Evolutionary conservation across 1,140 invertebrate genomes (phyloP).

Genomic region (Stratiolaelaps scimitus): DNA sequence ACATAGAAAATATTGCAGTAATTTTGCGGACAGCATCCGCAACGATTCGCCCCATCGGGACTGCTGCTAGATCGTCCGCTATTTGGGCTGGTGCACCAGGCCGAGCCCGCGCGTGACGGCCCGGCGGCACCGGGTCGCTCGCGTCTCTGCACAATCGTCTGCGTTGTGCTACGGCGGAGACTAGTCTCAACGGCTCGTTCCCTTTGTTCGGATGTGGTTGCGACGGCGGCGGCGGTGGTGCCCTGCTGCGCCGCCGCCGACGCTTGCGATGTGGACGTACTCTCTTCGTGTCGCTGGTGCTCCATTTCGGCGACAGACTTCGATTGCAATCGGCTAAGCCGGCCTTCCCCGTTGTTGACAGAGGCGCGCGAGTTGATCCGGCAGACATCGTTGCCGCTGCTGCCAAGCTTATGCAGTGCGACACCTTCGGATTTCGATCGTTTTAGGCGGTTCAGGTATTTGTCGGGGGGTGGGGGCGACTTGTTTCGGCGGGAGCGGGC

Average conservation of each 20-base stretch:
- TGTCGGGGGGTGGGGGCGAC: constrained; percentile 19
- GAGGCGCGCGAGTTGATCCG: constrained; percentile 26
- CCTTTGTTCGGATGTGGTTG: too few species aligned
- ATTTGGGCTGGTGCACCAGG: too few species aligned
- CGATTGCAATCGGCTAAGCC: constrained; percentile 14
- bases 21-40: neutral
- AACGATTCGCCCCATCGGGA: constrained; percentile 1
- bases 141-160: too few species aligned
- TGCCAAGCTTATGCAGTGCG: constrained; percentile 18
- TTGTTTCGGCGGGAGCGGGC: constrained; percentile 23
- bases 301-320: constrained; percentile 26
- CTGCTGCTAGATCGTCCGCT: neutral
- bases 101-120: too few species aligned
- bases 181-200: too few species aligned
- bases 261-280: constrained; percentile 7
- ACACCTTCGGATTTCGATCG: constrained; percentile 26
- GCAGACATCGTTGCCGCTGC: constrained; percentile 1
- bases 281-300: constrained; percentile 24
- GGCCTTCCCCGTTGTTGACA: constrained; percentile 1
- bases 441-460: constrained; percentile 25
- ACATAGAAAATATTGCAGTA: constrained; percentile 21
- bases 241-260: too few species aligned
- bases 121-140: too few species aligned
- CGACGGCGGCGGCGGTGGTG: too few species aligned
- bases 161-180: too few species aligned